A percentile compares a stretch with the other conserved stretches of the same genome.
Evolutionary conservation across 2,113 vertebrate species (phyloP).

Genomic region (Phylloscopus whistleri): DNA sequence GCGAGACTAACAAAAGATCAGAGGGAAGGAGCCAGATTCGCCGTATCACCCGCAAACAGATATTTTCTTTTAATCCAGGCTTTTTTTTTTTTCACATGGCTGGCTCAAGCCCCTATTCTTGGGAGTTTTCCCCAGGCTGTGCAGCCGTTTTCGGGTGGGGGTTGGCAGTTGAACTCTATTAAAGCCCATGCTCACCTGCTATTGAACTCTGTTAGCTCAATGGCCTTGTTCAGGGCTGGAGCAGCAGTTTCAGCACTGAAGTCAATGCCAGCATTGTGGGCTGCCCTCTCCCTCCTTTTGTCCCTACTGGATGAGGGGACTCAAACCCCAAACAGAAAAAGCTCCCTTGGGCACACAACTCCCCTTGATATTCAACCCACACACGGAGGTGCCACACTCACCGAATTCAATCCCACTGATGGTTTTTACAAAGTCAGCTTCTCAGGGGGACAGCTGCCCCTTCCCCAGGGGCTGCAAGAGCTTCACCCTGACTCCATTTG

Average conservation of each 20-base stretch:
- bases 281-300: not conserved
- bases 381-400: not conserved
- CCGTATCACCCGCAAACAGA: not conserved
- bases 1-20: constrained; percentile 59
- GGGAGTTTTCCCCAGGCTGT: constrained; percentile 26
- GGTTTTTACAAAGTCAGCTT: not conserved
- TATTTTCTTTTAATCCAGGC: not conserved
- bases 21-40: constrained; percentile 1
- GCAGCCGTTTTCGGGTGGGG: not conserved
- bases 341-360: not conserved
- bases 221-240: constrained; percentile 32
- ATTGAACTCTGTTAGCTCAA: constrained; percentile 54
- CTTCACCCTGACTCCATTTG: rapidly evolving
- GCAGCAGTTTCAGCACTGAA: not conserved
- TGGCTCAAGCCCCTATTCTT: not conserved
- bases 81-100: not conserved
- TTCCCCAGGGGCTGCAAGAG: not conserved
- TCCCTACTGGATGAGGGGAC: not conserved
- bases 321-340: not conserved
- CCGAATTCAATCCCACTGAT: not conserved
- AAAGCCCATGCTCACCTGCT: constrained; percentile 56
- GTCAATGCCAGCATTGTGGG: constrained; percentile 34
- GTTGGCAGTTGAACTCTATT: not conserved
- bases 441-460: not conserved
- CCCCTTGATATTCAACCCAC: not conserved